Percentiles rank a stretch among this genome's conserved stretches.
Evolutionary conservation across 2,888 invertebrate genomes (phyloP).

Genomic region (Drosophila limbata): DNA sequence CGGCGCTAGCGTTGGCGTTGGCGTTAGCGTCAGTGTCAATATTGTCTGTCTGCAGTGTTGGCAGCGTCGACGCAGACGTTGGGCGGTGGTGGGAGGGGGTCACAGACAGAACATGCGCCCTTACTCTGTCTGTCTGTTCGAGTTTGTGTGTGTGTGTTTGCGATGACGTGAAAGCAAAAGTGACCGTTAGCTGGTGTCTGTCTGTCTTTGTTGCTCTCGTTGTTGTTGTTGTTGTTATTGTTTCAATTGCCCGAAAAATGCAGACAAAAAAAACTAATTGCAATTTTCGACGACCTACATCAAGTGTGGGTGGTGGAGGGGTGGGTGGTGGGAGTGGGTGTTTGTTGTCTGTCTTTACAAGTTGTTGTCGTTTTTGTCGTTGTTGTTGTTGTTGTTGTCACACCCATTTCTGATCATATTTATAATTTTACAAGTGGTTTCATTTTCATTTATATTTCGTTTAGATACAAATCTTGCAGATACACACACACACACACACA

Average conservation of each 20-base stretch:
- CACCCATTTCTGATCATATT: constrained; percentile 12
- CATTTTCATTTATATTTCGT: constrained; percentile 18
- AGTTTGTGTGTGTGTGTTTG: constrained; percentile 2
- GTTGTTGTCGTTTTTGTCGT: constrained; percentile 1
- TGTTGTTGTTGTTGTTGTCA: constrained; percentile 10
- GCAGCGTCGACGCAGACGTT: constrained; percentile 2
- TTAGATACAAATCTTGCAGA: constrained; percentile 36
- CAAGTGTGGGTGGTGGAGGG: constrained; percentile 21
- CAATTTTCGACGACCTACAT: constrained; percentile 62
- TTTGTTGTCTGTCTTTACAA: constrained; percentile 13
- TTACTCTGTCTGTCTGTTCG: constrained; percentile 19
- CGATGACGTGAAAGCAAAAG: constrained; percentile 45
- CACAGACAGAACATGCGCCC: constrained; percentile 20
- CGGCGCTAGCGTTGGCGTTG: constrained; percentile 1
- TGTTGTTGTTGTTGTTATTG: constrained; percentile 1
- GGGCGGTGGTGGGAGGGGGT: constrained; percentile 9
- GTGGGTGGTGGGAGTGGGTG: background rate
- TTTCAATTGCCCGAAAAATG: constrained; percentile 43
- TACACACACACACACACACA: background rate
- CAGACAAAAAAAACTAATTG: constrained; percentile 62
- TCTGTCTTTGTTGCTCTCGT: background rate
- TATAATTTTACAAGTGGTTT: constrained; percentile 10
- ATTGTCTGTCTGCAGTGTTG: constrained; percentile 30
- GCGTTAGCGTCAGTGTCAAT: constrained; percentile 26
- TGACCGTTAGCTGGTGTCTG: constrained; percentile 23